Evolutionary conservation across 2,888 invertebrate genomes (phyloP).

Genomic region (Marasmarcha lunaedactyla): DNA sequence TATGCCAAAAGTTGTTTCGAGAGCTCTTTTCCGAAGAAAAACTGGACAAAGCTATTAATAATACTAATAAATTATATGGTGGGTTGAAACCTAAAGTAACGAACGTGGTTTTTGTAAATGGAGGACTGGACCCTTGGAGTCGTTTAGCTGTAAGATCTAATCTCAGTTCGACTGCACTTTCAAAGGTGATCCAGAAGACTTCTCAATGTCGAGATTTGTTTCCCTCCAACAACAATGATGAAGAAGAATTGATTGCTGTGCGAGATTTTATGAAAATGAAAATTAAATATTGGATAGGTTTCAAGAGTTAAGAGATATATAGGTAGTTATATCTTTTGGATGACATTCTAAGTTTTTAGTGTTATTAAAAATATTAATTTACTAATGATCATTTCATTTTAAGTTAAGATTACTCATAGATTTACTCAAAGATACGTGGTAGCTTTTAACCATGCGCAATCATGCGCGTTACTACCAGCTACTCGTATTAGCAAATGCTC

Average conservation of each 20-base stretch:
- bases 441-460: no score
- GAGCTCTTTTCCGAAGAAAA: constrained; percentile 33
- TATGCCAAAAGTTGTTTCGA: constrained; percentile 53
- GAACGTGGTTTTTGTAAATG: constrained; percentile 70
- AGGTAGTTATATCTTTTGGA: no score
- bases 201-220: constrained; percentile 48
- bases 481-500: no score
- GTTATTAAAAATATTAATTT: no score
- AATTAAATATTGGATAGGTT: constrained; percentile 47
- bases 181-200: constrained; percentile 33
- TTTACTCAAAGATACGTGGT: no score
- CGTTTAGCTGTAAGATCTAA: constrained; percentile 57
- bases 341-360: no score
- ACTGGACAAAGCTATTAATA: constrained; percentile 38
- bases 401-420: no score
- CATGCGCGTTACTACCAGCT: no score
- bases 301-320: no score
- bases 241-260: constrained; percentile 41
- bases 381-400: no score
- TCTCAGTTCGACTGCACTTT: constrained; percentile 41
- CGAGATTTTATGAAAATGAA: constrained; percentile 38
- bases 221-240: constrained; percentile 29
- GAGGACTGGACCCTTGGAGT: constrained; percentile 72
- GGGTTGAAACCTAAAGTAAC: constrained; percentile 53
- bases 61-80: constrained; percentile 62